phyloP scores from a whole-genome alignment of 2,797 vertebrate genomes.

The Sternotherus odoratus region DNA sequence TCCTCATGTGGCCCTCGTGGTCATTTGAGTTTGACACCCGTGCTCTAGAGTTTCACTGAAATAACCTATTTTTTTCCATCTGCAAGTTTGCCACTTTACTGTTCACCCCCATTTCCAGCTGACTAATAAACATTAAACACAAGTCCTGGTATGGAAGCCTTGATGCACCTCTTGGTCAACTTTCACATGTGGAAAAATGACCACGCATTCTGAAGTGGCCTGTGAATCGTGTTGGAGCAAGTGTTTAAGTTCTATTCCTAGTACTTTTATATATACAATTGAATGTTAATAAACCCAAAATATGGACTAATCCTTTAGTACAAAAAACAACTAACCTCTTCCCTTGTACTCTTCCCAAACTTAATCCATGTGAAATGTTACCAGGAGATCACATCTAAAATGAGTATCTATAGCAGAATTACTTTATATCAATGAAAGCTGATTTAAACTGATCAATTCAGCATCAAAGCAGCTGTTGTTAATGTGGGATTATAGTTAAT shows the following conservation, averaged over 20 bases:
- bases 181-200: background rate
- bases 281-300: background rate
- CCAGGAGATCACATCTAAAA: background rate
- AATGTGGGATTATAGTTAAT: background rate
- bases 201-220: background rate
- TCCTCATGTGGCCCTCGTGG: too few species aligned
- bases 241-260: background rate
- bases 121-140: background rate
- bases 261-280: background rate
- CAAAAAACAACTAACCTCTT: background rate
- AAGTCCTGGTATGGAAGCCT: background rate
- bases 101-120: constrained; percentile 1
- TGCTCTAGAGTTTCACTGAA: background rate
- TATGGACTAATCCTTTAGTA: background rate
- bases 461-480: background rate
- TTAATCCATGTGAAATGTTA: background rate
- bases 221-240: background rate
- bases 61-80: background rate
- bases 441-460: background rate
- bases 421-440: background rate
- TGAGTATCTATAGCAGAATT: background rate
- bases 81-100: background rate
- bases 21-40: too few species aligned
- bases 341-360: background rate
- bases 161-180: background rate